Evolutionary conservation across 2,797 vertebrate genomes (phyloP), one percentile per base, ranked within the genome.

Genomic region (Scarus forsteni): DNA sequence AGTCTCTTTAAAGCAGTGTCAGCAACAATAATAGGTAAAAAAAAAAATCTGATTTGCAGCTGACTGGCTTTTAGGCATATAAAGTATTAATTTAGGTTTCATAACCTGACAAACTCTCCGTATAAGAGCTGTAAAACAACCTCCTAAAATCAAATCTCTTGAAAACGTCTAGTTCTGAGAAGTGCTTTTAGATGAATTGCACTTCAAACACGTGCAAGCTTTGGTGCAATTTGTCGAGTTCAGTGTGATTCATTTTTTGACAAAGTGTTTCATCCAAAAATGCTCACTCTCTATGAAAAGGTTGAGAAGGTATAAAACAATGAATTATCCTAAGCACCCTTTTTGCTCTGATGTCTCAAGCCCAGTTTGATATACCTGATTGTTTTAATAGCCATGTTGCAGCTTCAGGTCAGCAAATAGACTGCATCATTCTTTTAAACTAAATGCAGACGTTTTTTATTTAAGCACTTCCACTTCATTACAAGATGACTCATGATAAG

Each of bases 401-500:
- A 10, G 27, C 46, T 44, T 68, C 60, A 70, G 70, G 56, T 66
- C 49, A 74, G 70, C 27, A 38, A 14, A 11, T 10, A 38, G 61
- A 49, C 61, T 70, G 58, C 56, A 56, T 43, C 54, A 76, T 58
- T 68, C 64, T 15, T 66, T 72, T 44, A 70, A 83, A 83, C 76
- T 68, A 58, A 85, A 73, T 66, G 42, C 45, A 40, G 43, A 57
- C 52, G 53, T 55, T 66, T 51, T 18, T 66, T 63, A 75, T 57
- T 46, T 70, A 60, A 73, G 45, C 76, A 39, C 67, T 64, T 49
- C 79, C 45, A 64, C 75, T 81, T 83, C 71, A 85, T 90, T 85
- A 89, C 81, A 74, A 86, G 86, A 83, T 84, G 83, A 88, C 51
- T 91, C 75, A 79, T 55, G 83, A 85, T 83, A 62, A 81, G 70